Base-by-base conservation (phyloP, 2,888 invertebrate species). In the Netelia inedita region DNA sequence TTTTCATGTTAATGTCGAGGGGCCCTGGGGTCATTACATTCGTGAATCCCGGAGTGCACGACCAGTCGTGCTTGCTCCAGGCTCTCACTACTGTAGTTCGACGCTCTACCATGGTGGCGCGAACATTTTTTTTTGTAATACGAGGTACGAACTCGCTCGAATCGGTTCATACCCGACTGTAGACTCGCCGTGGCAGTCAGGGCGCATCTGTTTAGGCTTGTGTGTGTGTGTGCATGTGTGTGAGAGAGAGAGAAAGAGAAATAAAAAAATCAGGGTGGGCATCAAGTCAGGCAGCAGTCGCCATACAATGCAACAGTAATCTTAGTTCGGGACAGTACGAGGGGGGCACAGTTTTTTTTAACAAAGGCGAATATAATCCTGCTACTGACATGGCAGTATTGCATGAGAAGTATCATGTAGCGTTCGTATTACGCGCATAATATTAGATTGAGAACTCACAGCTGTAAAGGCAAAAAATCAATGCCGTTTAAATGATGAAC, bases 1-100 rank as follows among this genome's bases (percentile, higher is more conserved):
- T 91, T 91, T 89, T 91, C 90, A 91, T 91, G 90, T 91, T 91
- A 91, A 91, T 91, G 88, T 86, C 82, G 85, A 72, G 83, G 76
- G 57, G 66, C 88, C 87, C 81, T 72, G 85, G 74, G 88, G 88
- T 89, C 91, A 89, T 90, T 91, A 90, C 88, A 86, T 85, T 83
- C 87, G 74, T 86, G 83, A 87, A 87, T 87, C 82, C 80, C 74
- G 84, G 85, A 76, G 76, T 69, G 79, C 78, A 80, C 72, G 79
- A 74, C 53, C 69, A 84, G 72, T 82, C 82, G 85, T 85, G 82
- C 78, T 73, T 72, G 74, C 79, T 75, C 23, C 69, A 50, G 63
- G 50, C 78, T 80, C 61, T 46, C 10, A 46, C 63, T 75, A 50
- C 79, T 74, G 74, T 78, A 21, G 19, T 35, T 59, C 50, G n/a